phyloP scores from a whole-genome alignment of 2,797 vertebrate species.

The Gastrophryne carolinensis region DNA sequence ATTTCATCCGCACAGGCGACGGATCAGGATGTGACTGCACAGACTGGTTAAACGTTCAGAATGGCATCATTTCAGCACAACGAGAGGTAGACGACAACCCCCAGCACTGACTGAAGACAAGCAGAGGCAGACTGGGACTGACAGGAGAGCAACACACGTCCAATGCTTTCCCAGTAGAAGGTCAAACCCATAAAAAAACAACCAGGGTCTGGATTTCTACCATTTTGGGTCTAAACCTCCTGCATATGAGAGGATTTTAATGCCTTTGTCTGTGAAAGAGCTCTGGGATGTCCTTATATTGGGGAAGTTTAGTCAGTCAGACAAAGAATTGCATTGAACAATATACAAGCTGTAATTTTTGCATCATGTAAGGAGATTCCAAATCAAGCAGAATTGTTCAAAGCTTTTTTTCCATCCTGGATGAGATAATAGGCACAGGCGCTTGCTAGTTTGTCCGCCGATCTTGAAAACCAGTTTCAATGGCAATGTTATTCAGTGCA shows the following conservation, averaged over 20 bases:
- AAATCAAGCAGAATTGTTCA: not conserved
- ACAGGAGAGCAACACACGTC: not conserved
- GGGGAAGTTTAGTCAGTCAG: conserved; percentile 33
- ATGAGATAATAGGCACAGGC: not conserved
- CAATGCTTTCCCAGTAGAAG: not conserved
- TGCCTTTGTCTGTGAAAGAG: not conserved
- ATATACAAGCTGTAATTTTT: not conserved
- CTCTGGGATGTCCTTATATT: not conserved
- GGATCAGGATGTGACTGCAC: conserved; percentile 7
- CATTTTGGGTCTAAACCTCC: not conserved
- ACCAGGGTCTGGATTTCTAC: not conserved
- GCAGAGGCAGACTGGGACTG: not conserved
- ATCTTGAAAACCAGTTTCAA: not conserved
- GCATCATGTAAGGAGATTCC: conserved; percentile 5
- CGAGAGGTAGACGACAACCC: conserved; percentile 32
- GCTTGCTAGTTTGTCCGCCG: not conserved
- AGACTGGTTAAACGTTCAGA: conserved; percentile 10
- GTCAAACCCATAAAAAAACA: not conserved
- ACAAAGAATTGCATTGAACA: not conserved
- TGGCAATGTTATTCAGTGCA: not conserved
- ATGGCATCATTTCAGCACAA: conserved; percentile 34
- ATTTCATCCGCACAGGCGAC: conserved; percentile 14
- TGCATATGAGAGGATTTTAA: not conserved
- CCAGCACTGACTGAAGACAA: conserved; percentile 1
- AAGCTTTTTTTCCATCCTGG: not conserved